phyloP scores from a whole-genome alignment of 1,140 invertebrate genomes.

The Maconellicoccus hirsutus region DNA sequence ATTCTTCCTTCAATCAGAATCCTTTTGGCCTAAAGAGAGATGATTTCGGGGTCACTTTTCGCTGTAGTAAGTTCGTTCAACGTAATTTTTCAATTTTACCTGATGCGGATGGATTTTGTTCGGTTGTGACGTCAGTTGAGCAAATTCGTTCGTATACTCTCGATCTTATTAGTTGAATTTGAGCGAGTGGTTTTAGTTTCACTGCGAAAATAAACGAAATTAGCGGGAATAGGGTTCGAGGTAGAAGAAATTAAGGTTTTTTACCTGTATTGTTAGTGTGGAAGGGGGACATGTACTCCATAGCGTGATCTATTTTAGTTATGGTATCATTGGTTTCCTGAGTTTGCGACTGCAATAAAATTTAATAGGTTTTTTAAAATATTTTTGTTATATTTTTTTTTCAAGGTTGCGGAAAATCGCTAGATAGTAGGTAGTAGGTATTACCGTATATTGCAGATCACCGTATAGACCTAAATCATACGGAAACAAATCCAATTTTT shows the following conservation, averaged over 20 bases:
- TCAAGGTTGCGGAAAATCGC: not conserved
- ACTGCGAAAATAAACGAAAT: not conserved
- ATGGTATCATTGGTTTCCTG: not conserved
- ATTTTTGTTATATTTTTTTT: not conserved
- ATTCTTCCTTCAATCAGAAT: too few relatives aligned
- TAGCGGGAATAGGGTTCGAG: not conserved
- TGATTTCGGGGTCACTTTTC: too few relatives aligned
- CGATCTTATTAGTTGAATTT: slow-evolving; percentile 25
- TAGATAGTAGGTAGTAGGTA: not conserved
- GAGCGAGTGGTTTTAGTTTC: slow-evolving; percentile 24
- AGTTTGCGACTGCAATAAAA: not conserved
- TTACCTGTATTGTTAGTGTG: slow-evolving; percentile 9
- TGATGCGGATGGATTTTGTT: too few relatives aligned
- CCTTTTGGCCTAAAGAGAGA: too few relatives aligned
- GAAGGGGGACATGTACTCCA: not conserved
- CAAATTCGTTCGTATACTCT: slow-evolving; percentile 25
- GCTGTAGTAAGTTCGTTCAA: too few relatives aligned
- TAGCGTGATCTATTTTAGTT: not conserved
- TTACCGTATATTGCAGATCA: slow-evolving; percentile 81
- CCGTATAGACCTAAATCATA: slow-evolving; percentile 92
- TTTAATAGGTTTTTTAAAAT: not conserved
- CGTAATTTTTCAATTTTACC: too few relatives aligned
- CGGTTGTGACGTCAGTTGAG: not conserved
- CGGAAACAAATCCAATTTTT: slow-evolving; percentile 75
- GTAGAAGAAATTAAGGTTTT: not conserved